A percentile compares a stretch with the other conserved stretches of the same genome.
These are phyloP conservation scores for Teleogryllus oceanicus DNA, from an alignment of 2,888 invertebrate species.

Conservation along the genomic window DNA sequence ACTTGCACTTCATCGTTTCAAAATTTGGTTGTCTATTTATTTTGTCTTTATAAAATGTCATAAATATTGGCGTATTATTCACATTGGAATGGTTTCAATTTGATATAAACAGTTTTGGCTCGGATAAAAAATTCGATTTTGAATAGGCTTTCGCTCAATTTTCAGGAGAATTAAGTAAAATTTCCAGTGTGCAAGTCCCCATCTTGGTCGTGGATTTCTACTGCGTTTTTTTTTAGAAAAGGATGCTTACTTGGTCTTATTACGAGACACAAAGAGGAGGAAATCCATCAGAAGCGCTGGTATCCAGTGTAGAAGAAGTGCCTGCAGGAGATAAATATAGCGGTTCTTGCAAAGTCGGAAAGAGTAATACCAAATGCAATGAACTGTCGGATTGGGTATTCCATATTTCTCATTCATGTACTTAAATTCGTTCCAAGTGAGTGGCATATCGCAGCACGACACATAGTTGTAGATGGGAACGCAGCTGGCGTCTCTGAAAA, in stretches of 20 bases:
- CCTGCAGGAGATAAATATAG: not conserved
- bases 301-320: conserved; percentile 25
- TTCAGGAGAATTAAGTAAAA: too few species aligned
- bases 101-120: too few species aligned
- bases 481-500: not conserved
- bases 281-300: conserved; percentile 28
- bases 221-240: not conserved
- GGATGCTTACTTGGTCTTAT: not conserved
- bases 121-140: too few species aligned
- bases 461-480: conserved; percentile 30
- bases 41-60: too few species aligned
- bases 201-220: too few species aligned
- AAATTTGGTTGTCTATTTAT: too few species aligned
- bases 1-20: too few species aligned
- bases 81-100: too few species aligned
- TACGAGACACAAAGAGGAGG: not conserved
- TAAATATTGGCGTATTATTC: too few species aligned
- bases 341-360: conserved; percentile 23
- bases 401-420: not conserved
- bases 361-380: conserved; percentile 25
- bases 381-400: conserved; percentile 11
- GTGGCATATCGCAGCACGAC: conserved; percentile 22
- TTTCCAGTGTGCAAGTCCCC: too few species aligned
- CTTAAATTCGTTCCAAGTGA: conserved; percentile 28
- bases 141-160: too few species aligned